Evolutionary conservation across 2,797 vertebrate species (phyloP).

Genomic region (Leucoraja ocellata): DNA sequence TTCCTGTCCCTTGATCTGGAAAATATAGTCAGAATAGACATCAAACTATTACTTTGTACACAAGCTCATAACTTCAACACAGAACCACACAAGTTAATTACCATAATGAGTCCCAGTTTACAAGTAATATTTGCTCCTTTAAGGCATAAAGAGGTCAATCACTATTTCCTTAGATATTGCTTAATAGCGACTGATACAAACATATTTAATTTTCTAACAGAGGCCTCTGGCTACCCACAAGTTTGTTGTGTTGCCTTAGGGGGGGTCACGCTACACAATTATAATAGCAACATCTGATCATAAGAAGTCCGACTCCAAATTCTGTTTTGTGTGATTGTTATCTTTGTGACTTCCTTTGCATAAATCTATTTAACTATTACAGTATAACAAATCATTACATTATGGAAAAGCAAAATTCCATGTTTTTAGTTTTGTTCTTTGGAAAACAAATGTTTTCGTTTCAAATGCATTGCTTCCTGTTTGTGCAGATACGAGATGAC

Average conservation of each 20-base stretch:
- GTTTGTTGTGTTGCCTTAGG: conserved; percentile 18
- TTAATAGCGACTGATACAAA: conserved; percentile 23
- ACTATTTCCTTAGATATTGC: conserved; percentile 31
- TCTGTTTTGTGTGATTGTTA: conserved; percentile 35
- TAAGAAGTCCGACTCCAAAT: conserved; percentile 17
- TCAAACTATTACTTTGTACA: conserved; percentile 8
- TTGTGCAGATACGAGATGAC: conserved; percentile 8
- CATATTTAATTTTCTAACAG: conserved; percentile 29
- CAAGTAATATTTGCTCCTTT: conserved; percentile 29
- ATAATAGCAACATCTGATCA: conserved; percentile 36
- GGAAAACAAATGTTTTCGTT: conserved; percentile 35
- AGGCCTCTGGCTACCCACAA: conserved; percentile 29
- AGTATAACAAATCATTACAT: conserved; percentile 36
- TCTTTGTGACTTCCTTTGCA: conserved; percentile 38
- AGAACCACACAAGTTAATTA: background rate
- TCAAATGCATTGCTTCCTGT: conserved; percentile 34
- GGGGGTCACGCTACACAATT: conserved; percentile 20
- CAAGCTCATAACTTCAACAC: background rate
- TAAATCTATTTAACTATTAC: conserved; percentile 35
- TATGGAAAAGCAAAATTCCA: conserved; percentile 33
- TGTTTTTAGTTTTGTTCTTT: conserved; percentile 17
- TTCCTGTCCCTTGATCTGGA: background rate
- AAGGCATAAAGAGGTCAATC: conserved; percentile 33
- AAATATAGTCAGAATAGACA: conserved; percentile 2
- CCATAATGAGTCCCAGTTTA: conserved; percentile 25